Conservation (phyloP, 2,113 vertebrate species). For the Rissa tridactyla region DNA sequence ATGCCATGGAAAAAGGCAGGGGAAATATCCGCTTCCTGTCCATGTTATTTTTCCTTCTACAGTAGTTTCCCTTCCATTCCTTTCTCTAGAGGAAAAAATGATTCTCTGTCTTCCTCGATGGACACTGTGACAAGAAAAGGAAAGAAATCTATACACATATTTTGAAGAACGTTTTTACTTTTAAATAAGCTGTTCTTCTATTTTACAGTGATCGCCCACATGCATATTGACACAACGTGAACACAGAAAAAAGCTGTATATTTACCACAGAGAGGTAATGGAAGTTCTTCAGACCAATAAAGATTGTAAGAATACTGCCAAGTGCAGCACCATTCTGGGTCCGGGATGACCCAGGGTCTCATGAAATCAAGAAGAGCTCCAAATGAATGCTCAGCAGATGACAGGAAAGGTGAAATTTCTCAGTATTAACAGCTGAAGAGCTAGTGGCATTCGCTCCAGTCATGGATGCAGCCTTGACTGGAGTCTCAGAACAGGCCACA, state of each 20-base stretch:
- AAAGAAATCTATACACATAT: neutral
- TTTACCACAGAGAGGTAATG: neutral
- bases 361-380: neutral
- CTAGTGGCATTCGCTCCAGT: neutral
- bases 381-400: neutral
- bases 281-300: neutral
- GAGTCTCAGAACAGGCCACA: neutral
- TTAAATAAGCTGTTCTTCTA: neutral
- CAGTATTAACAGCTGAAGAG: neutral
- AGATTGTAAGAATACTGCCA: neutral
- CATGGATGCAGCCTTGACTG: neutral
- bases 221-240: neutral
- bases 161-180: neutral
- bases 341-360: neutral
- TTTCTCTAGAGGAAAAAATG: neutral
- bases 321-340: neutral
- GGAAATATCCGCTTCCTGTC: neutral
- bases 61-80: neutral
- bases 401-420: constrained; percentile 3
- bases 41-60: neutral
- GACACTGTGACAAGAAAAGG: neutral
- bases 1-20: neutral
- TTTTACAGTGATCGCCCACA: neutral
- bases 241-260: neutral
- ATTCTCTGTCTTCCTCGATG: neutral